A percentile compares a stretch with the other conserved stretches of the same genome.
Evolutionary conservation across 2,888 invertebrate species (phyloP).

Genomic region (Calameuta idolon): DNA sequence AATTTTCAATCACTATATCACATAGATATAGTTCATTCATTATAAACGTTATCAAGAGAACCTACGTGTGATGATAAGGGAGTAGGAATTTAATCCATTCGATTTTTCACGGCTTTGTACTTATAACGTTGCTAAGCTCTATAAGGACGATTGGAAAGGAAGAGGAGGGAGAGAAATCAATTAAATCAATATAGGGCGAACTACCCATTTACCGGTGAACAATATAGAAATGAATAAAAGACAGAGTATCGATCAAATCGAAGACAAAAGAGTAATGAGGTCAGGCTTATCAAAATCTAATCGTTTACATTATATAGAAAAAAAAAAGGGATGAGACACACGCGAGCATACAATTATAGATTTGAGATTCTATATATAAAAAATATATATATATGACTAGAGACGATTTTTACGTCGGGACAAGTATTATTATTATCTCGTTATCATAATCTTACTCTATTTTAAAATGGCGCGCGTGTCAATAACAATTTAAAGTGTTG

Average conservation of each 20-base stretch:
- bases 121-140: not conserved
- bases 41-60: not conserved
- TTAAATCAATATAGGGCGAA: too few relatives aligned
- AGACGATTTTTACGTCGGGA: not conserved
- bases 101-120: not conserved
- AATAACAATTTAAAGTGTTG: slow-evolving; percentile 1
- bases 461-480: not conserved
- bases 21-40: not conserved
- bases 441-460: slow-evolving; percentile 8
- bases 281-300: not conserved
- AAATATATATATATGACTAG: not conserved
- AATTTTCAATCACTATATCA: not conserved
- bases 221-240: not conserved
- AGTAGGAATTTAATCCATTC: not conserved
- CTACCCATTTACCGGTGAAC: too few relatives aligned
- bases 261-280: not conserved
- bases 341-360: not conserved
- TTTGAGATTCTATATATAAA: not conserved
- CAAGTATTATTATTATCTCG: slow-evolving; percentile 17
- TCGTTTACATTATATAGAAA: not conserved
- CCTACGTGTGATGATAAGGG: not conserved
- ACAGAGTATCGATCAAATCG: not conserved
- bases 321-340: not conserved
- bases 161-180: slow-evolving; percentile 3
- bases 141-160: not conserved